Conservation (phyloP, 2,113 vertebrate genomes). For the Onychostruthus taczanowskii region DNA sequence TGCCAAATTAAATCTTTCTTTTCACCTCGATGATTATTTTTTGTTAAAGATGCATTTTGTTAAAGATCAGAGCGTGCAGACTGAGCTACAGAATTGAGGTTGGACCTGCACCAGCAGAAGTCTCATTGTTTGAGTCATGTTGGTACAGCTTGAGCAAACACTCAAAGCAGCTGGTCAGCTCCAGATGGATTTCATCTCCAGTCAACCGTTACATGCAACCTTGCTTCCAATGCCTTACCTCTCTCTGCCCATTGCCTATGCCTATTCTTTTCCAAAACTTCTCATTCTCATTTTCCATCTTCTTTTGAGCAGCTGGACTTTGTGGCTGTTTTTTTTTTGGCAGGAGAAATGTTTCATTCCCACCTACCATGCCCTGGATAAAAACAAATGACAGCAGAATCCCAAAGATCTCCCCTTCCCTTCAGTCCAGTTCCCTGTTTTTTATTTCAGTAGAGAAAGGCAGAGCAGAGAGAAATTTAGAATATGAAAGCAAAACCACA, state of each 20-base stretch:
- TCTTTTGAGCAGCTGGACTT: background rate
- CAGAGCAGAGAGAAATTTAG: background rate
- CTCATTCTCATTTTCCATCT: background rate
- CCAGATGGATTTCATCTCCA: conserved; percentile 46
- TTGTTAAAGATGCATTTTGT: conserved; percentile 22
- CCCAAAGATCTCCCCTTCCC: background rate
- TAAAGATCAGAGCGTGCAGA: background rate
- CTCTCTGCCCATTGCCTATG: background rate
- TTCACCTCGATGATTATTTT: conserved; percentile 51
- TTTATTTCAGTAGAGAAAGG: background rate
- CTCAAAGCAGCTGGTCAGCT: conserved; percentile 44
- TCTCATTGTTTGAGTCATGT: conserved; percentile 20
- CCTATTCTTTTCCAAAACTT: background rate
- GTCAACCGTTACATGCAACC: background rate
- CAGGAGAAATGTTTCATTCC: background rate
- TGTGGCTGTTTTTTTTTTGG: background rate
- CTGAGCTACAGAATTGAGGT: conserved; percentile 39
- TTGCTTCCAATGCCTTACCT: background rate
- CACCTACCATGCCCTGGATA: background rate
- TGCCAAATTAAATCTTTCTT: conserved; percentile 30
- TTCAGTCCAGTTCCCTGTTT: background rate
- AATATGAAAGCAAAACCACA: background rate
- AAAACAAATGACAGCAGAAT: background rate
- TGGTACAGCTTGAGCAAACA: conserved; percentile 57
- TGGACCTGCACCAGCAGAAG: conserved; percentile 46